Percentiles rank a stretch among this genome's conserved stretches.
These are phyloP conservation scores for Bergia puertoricense DNA, from an alignment of 92 coral and sea anemone genomes.

Conservation along the genomic window DNA sequence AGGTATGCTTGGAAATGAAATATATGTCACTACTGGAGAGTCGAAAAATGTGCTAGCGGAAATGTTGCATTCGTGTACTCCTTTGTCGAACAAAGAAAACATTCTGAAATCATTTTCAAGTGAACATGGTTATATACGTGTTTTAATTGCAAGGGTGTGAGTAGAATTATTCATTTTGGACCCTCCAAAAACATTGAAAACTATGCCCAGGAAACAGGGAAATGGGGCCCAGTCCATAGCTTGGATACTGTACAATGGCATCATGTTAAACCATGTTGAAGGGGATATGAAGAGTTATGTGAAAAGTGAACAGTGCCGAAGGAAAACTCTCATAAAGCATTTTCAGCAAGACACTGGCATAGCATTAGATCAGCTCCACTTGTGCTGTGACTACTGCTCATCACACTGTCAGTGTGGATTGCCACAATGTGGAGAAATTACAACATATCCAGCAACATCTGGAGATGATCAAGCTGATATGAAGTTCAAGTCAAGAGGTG, in stretches of 20 bases:
- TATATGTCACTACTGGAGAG: constrained; percentile 27
- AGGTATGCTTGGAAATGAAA: constrained; percentile 61
- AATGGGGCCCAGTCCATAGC: constrained; percentile 59
- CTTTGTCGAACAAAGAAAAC: constrained; percentile 48
- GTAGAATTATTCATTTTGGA: constrained; percentile 60
- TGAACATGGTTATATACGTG: constrained; percentile 28
- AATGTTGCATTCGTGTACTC: constrained; percentile 67
- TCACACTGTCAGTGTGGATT: constrained; percentile 57
- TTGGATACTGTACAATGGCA: constrained; percentile 53
- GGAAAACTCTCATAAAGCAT: constrained; percentile 52
- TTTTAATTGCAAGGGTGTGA: constrained; percentile 60
- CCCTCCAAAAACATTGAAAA: constrained; percentile 68
- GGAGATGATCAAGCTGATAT: constrained; percentile 31
- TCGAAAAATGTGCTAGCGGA: constrained; percentile 50
- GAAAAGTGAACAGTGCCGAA: constrained; percentile 33
- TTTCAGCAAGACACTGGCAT: constrained; percentile 41
- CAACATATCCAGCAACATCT: constrained; percentile 48
- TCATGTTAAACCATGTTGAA: constrained; percentile 61
- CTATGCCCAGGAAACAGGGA: constrained; percentile 68
- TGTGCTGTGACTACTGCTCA: constrained; percentile 66
- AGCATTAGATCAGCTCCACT: constrained; percentile 35
- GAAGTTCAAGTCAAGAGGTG: constrained; percentile 28
- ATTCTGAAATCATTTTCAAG: constrained; percentile 4
- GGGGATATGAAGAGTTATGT: constrained; percentile 28
- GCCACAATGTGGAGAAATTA: constrained; percentile 45